Base-by-base conservation (phyloP, 1,140 invertebrate genomes). In the Drosophila busckii region DNA sequence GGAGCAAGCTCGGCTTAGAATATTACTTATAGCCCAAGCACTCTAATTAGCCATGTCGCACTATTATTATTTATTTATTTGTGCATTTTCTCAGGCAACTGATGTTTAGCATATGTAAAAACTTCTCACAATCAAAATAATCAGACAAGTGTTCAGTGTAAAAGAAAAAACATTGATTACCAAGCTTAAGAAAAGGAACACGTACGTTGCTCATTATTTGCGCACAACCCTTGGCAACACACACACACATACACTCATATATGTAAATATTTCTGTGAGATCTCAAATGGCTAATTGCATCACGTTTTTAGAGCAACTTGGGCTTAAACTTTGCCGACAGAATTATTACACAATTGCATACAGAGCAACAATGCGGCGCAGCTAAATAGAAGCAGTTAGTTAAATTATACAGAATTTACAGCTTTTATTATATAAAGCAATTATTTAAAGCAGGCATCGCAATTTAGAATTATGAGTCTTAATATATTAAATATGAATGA, bases 161-260 rank as follows among this genome's bases (percentile, higher is more conserved):
- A 53, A 58, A 34, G 29, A 49, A 38, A 65, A 66, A 65, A 66
- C 56, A 66, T 66, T 66, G 62, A 66, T 66, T 65, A 66, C 61
- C 38, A 19, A 22, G 22, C 2, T 17, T 20, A 25, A 8, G 32
- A 38, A 58, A 34, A 66, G 34, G 63, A 66, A 65, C 63, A 66
- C 63, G 63, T 58, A 66, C 63, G 61, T 45, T 66, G 58, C 65
- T 66, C 61, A 66, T 66, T 66, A 50, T 41, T n/a, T n/a, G n/a
- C n/a, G n/a, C n/a, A n/a, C n/a, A n/a, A n/a, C n/a, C n/a, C n/a
- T n/a, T n/a, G n/a, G n/a, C n/a, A n/a, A n/a, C n/a, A n/a, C n/a
- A n/a, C n/a, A n/a, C n/a, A n/a, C n/a, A n/a, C n/a, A n/a, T n/a
- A n/a, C n/a, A n/a, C n/a, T n/a, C n/a, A n/a, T n/a, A n/a, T n/a